Conservation (phyloP, 2,888 invertebrate species). For the Amaurobius ferox region DNA sequence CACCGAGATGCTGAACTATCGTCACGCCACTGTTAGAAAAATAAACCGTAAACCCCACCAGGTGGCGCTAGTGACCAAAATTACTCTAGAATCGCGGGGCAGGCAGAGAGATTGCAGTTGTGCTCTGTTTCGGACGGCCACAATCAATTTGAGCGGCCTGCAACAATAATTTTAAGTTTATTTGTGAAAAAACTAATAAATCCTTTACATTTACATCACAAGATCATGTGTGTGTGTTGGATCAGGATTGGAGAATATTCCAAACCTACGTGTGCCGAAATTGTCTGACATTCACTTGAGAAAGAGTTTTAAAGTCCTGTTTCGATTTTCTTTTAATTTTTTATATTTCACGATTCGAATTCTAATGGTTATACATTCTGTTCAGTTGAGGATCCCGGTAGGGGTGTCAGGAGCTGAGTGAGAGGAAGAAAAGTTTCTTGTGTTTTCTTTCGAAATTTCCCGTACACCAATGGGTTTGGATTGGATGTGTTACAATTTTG, state of each 20-base stretch:
- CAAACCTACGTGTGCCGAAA: not conserved
- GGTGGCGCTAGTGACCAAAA: slow-evolving; percentile 20
- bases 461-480: slow-evolving; percentile 20
- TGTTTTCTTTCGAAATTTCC: not conserved
- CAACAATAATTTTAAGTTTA: not conserved
- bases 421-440: not conserved
- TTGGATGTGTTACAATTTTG: slow-evolving; percentile 16
- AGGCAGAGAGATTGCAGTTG: slow-evolving; percentile 23
- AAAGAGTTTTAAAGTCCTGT: not conserved
- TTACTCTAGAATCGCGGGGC: not conserved
- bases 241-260: not conserved
- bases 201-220: not conserved
- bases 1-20: not conserved
- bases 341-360: not conserved
- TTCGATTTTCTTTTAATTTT: not conserved
- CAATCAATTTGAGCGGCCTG: not conserved
- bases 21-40: slow-evolving; percentile 12
- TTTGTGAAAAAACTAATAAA: not conserved
- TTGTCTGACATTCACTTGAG: not conserved
- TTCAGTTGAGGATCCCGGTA: not conserved
- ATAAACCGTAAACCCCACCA: not conserved
- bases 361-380: not conserved
- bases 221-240: not conserved
- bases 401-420: not conserved
- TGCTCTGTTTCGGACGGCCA: slow-evolving; percentile 9